Evolutionary conservation across 2,113 vertebrate genomes (phyloP).

Genomic region (Dendrocopos noguchii): DNA sequence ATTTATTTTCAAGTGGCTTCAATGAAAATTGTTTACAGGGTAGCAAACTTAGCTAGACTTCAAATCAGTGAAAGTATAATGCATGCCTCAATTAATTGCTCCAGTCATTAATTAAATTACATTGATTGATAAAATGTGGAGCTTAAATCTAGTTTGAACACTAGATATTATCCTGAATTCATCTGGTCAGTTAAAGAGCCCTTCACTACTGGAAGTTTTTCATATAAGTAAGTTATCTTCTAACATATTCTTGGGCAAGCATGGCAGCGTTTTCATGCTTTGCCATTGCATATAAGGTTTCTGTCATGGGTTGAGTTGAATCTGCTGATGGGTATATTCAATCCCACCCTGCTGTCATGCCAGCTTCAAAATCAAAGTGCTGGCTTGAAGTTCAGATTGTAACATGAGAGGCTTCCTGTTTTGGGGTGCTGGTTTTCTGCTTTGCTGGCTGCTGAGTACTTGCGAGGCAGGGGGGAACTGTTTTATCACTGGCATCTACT

Average conservation of each 20-base stretch:
- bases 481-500: too few relatives aligned
- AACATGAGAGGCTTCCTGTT: too few relatives aligned
- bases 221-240: not conserved
- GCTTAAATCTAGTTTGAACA: not conserved
- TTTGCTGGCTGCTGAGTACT: too few relatives aligned
- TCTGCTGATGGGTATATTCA: too few relatives aligned
- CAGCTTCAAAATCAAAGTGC: too few relatives aligned
- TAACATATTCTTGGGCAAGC: not conserved
- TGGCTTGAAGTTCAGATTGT: too few relatives aligned
- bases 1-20: not conserved
- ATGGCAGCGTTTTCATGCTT: not conserved
- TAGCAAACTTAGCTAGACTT: slow-evolving; percentile 11
- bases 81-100: not conserved
- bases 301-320: not conserved
- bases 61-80: not conserved
- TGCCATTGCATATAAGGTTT: not conserved
- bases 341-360: too few relatives aligned
- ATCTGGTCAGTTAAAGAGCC: not conserved
- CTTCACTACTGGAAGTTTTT: not conserved
- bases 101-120: not conserved
- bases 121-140: not conserved
- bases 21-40: not conserved
- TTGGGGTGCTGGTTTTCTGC: too few relatives aligned
- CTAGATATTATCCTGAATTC: not conserved
- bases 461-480: too few relatives aligned